Conservation (phyloP, 2,113 vertebrate genomes). For the Procavia capensis region DNA sequence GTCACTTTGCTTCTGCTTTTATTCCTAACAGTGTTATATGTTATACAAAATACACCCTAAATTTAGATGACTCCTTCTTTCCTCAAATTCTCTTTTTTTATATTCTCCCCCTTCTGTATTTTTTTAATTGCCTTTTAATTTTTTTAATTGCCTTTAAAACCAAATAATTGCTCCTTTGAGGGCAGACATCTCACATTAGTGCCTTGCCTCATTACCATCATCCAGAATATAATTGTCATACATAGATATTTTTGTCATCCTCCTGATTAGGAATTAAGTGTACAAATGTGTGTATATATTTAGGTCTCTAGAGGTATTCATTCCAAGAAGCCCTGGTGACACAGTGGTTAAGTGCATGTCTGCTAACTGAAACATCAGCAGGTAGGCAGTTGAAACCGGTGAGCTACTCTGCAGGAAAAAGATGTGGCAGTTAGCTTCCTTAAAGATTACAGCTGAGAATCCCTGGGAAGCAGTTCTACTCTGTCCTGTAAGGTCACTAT, state of each 20-base stretch:
- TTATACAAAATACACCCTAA: not conserved
- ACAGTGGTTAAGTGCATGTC: not conserved
- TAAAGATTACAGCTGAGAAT: not conserved
- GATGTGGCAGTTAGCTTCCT: not conserved
- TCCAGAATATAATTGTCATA: slow-evolving; percentile 3
- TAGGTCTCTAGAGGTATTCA: too few species aligned
- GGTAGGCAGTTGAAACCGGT: not conserved
- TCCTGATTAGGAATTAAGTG: not conserved
- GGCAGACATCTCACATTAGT: not conserved
- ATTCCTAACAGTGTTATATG: not conserved
- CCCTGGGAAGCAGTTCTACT: not conserved
- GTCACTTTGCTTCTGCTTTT: slow-evolving; percentile 10
- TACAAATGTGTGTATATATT: too few species aligned
- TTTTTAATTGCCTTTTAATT: too few species aligned
- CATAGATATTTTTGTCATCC: slow-evolving; percentile 24
- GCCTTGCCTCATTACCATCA: not conserved
- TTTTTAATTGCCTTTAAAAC: slow-evolving; percentile 45
- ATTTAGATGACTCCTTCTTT: slow-evolving; percentile 10
- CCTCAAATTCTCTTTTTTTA: not conserved
- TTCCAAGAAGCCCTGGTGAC: not conserved
- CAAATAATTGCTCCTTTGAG: not conserved
- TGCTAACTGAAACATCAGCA: not conserved
- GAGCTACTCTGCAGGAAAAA: not conserved
- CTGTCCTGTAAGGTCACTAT: too few species aligned
- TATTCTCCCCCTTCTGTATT: not conserved